Evolutionary conservation across 2,797 vertebrate genomes (phyloP).

Genomic region (Holocentrus rufus): DNA sequence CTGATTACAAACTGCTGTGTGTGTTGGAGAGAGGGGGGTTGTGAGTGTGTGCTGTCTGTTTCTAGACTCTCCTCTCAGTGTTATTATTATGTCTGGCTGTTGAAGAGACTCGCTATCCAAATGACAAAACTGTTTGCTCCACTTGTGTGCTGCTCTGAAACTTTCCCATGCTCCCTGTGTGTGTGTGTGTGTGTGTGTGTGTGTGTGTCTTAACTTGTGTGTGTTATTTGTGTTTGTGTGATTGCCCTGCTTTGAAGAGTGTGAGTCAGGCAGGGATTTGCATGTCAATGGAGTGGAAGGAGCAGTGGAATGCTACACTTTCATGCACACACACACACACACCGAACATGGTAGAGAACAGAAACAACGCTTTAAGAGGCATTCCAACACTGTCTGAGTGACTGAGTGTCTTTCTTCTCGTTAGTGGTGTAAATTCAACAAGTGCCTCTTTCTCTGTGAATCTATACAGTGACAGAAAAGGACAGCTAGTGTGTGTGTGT

Average conservation of each 20-base stretch:
- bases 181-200: slow-evolving; percentile 42
- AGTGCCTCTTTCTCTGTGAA: slow-evolving; percentile 55
- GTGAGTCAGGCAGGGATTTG: slow-evolving; percentile 73
- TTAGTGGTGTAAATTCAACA: slow-evolving; percentile 62
- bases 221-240: slow-evolving; percentile 55
- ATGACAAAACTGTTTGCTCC: slow-evolving; percentile 35
- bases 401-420: slow-evolving; percentile 34
- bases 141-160: slow-evolving; percentile 64
- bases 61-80: slow-evolving; percentile 14
- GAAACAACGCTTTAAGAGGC: slow-evolving; percentile 48
- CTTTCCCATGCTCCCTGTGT: slow-evolving; percentile 76
- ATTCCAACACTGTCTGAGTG: slow-evolving; percentile 63
- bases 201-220: slow-evolving; percentile 65
- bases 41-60: slow-evolving; percentile 5
- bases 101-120: slow-evolving; percentile 33
- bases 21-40: neutral
- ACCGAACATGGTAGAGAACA: slow-evolving; percentile 46
- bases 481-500: slow-evolving; percentile 42
- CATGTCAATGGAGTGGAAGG: slow-evolving; percentile 74
- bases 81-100: slow-evolving; percentile 32
- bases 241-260: slow-evolving; percentile 58
- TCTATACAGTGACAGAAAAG: slow-evolving; percentile 45
- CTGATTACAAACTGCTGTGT: neutral
- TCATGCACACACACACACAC: slow-evolving; percentile 5
- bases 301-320: slow-evolving; percentile 74